phyloP scores from a whole-genome alignment of 1,140 invertebrate genomes.

The Nasonia giraulti region DNA sequence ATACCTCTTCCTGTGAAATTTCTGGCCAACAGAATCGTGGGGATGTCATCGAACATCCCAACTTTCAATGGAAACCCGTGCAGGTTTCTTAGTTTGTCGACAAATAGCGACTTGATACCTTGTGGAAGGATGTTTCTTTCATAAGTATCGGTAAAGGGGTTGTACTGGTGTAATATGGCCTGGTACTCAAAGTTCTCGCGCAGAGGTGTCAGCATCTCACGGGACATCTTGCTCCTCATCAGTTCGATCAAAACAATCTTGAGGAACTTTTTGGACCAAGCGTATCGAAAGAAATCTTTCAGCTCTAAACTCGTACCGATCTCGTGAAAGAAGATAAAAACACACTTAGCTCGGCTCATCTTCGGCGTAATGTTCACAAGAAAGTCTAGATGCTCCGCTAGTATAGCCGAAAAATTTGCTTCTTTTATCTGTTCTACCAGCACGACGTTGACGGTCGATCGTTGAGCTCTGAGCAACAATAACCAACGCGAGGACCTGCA shows the following conservation, averaged over 20 bases:
- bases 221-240: not conserved
- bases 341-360: not conserved
- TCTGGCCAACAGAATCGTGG: not conserved
- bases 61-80: not conserved
- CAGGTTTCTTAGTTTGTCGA: slow-evolving; percentile 1
- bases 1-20: not conserved
- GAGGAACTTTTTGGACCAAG: not conserved
- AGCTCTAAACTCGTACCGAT: not conserved
- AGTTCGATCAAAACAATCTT: not conserved
- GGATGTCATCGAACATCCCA: slow-evolving; percentile 20
- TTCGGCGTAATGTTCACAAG: not conserved
- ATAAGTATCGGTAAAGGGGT: slow-evolving; percentile 12
- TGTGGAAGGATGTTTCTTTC: not conserved
- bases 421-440: not conserved
- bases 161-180: slow-evolving; percentile 24
- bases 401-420: not conserved
- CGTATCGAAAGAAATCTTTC: not conserved
- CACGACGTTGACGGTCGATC: no score
- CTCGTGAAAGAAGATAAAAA: not conserved
- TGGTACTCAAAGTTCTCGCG: not conserved
- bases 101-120: not conserved
- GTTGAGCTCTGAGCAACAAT: no score
- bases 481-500: no score
- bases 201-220: not conserved
- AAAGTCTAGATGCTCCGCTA: not conserved